Base-by-base conservation (phyloP, 2,797 vertebrate species). In the Syngnathus acus region DNA sequence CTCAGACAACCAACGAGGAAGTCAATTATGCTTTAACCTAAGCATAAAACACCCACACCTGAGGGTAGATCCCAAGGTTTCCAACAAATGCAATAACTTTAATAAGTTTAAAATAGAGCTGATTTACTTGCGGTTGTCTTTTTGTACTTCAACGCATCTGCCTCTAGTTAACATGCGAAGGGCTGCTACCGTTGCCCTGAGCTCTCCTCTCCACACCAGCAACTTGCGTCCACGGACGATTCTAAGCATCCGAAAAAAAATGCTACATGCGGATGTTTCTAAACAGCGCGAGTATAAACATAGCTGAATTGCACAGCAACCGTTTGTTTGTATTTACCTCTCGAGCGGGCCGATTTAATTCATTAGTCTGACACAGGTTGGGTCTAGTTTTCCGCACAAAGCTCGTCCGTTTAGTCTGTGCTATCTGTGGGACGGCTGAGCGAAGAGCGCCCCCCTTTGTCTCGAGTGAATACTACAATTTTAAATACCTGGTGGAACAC, bases 381-480 rank as follows among this genome's bases (percentile, higher is more conserved):
- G 80, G 81, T 87, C 87, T 90, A 92, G 90, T 92, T 92, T 89
- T 91, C 90, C 75, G 88, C 91, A 93, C 91, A 92, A 93, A 92
- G 90, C 87, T 91, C 83, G 82, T 86, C 80, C 82, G 83, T 85
- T 87, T 89, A 90, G 83, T 84, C 85, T 85, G 86, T 78, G 79
- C 78, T 84, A 82, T 85, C 72, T 81, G 74, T 74, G 74, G 74
- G 73, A 79, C 89, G 78, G 71, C 72, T 89, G 74, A 70, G 72
- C 62, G 65, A 64, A 75, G 66, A 84, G 86, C 91, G 89, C 88
- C 91, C 80, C 87, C 86, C 45, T 84, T 79, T 82, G 91, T 76
- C 73, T 65, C 26, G 39, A 58, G 0, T 0, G 2, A 9, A 79
- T 63, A 86, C 68, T 82, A 74, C 86, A 78, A 14, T 39, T 11